A percentile compares a stretch with the other conserved stretches of the same genome.
Evolutionary conservation across 2,797 vertebrate genomes (phyloP).

Genomic region (Rhinogobio ventralis): DNA sequence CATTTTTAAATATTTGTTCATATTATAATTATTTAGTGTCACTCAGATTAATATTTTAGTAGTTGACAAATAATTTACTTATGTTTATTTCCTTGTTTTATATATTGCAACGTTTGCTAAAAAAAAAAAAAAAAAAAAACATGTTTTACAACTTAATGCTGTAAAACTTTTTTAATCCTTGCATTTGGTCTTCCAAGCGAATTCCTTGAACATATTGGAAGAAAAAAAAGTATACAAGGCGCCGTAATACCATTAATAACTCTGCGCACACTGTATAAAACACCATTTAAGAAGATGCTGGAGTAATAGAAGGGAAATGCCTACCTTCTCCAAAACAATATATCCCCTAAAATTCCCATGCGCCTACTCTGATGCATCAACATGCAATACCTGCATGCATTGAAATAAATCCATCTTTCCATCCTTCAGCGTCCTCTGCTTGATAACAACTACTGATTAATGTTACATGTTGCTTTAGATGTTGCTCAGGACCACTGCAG

Average conservation of each 20-base stretch:
- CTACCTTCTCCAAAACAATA: conserved; percentile 28
- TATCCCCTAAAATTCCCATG: conserved; percentile 43
- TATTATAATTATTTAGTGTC: conserved; percentile 9
- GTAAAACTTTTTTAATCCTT: conserved; percentile 18
- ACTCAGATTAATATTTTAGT: background rate
- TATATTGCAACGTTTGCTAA: conserved; percentile 16
- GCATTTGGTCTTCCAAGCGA: conserved; percentile 25
- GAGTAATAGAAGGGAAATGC: conserved; percentile 30
- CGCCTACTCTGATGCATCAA: conserved; percentile 45
- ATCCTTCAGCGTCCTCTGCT: conserved; percentile 28
- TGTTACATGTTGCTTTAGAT: conserved; percentile 22
- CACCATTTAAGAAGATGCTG: conserved; percentile 34
- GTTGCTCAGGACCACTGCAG: conserved; percentile 40
- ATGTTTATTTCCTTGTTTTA: background rate
- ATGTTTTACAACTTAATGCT: background rate
- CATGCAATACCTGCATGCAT: conserved; percentile 50
- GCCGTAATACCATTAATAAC: conserved; percentile 18
- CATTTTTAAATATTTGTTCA: conserved; percentile 18
- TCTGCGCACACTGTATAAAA: conserved; percentile 16
- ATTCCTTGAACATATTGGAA: conserved; percentile 18
- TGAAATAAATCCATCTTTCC: conserved; percentile 35
- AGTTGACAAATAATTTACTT: conserved; percentile 23
- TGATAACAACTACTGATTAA: conserved; percentile 14
- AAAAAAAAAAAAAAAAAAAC: background rate
- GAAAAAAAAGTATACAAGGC: conserved; percentile 1